Percentiles rank a stretch among this genome's conserved stretches.
These are phyloP conservation scores for Notechis scutatus DNA, from an alignment of 2,113 vertebrate genomes.

Conservation along the genomic window DNA sequence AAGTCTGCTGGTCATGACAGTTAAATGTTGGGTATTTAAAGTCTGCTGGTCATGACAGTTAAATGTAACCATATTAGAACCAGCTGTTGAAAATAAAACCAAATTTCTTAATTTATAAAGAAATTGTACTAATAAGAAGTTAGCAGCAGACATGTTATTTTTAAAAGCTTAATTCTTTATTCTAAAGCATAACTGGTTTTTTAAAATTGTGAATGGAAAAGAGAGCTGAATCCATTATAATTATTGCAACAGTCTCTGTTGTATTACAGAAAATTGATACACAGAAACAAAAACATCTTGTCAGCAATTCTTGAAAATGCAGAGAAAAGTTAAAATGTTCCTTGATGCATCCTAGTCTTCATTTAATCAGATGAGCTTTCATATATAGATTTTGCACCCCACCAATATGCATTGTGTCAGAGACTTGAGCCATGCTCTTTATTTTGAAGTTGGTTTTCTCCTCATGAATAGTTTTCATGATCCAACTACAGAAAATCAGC, in stretches of 20 bases:
- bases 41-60: not conserved
- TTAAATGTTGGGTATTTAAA: not conserved
- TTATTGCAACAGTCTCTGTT: conserved; percentile 5
- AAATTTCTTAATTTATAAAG: conserved; percentile 7
- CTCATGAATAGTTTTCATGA: not conserved
- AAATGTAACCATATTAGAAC: not conserved
- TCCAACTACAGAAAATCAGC: not conserved
- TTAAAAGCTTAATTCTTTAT: conserved; percentile 10
- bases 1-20: not conserved
- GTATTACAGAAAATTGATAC: conserved; percentile 10
- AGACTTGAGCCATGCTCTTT: not conserved
- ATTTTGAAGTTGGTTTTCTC: not conserved
- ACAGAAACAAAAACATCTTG: not conserved
- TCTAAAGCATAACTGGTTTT: conserved; percentile 7
- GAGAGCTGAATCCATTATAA: conserved; percentile 6
- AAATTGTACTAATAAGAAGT: conserved; percentile 20
- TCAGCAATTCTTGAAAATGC: not conserved
- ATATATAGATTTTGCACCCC: not conserved
- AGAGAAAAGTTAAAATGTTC: not conserved
- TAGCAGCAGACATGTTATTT: not conserved
- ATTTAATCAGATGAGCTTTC: not conserved
- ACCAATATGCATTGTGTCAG: not conserved
- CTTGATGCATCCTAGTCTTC: not conserved
- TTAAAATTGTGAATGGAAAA: not conserved
- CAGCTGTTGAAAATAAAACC: conserved; percentile 11